These are phyloP conservation scores for Habroteleia sp. DNA, from an alignment of 2,888 invertebrate genomes.

Conservation along the genomic window DNA sequence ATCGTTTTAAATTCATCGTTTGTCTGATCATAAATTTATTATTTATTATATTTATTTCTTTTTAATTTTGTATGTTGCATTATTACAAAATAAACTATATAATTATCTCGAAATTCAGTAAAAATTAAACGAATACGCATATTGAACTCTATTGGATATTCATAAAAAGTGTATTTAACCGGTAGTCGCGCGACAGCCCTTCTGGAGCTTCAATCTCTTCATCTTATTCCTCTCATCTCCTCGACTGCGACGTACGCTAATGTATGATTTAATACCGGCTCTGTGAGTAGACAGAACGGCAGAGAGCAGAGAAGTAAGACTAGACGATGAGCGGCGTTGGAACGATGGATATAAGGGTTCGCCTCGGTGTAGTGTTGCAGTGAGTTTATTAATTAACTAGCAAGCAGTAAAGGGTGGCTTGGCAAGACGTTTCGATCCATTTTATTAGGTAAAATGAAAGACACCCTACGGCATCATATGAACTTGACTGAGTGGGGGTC, in stretches of 20 bases:
- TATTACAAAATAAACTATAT: too few relatives aligned
- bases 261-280: slow-evolving; percentile 79
- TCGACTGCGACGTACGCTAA: slow-evolving; percentile 71
- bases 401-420: slow-evolving; percentile 76
- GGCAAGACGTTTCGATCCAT: slow-evolving; percentile 77
- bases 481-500: slow-evolving; percentile 30
- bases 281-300: slow-evolving; percentile 73
- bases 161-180: slow-evolving; percentile 45
- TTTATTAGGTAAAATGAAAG: slow-evolving; percentile 78
- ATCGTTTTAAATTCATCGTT: too few relatives aligned
- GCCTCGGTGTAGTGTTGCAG: slow-evolving; percentile 78
- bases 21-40: too few relatives aligned
- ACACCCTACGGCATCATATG: slow-evolving; percentile 62
- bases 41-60: too few relatives aligned
- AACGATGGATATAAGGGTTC: slow-evolving; percentile 73
- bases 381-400: slow-evolving; percentile 80
- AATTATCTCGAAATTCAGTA: too few relatives aligned
- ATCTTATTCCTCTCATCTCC: slow-evolving; percentile 59
- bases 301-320: slow-evolving; percentile 66
- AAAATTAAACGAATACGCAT: slow-evolving; percentile 23
- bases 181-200: slow-evolving; percentile 57
- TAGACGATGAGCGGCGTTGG: slow-evolving; percentile 65
- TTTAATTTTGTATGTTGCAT: too few relatives aligned
- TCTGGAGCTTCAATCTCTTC: slow-evolving; percentile 62
- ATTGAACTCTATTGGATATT: slow-evolving; percentile 39